phyloP scores from a whole-genome alignment of 2,888 invertebrate species.

The Metopia argyrocephala region DNA sequence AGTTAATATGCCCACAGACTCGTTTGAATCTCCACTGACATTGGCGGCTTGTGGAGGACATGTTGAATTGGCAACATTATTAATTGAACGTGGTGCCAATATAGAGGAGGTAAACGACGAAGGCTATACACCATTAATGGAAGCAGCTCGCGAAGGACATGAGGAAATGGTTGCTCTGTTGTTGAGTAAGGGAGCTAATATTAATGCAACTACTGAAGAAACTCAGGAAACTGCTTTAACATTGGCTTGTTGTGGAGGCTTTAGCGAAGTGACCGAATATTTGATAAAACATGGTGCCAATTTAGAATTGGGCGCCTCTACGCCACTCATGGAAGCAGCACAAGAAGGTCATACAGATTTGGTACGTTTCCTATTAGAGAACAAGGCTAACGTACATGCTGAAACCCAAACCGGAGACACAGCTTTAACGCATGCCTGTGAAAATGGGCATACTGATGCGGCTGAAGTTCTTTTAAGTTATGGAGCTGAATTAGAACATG shows the following conservation, averaged over 20 bases:
- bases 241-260: conserved; percentile 95
- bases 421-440: conserved; percentile 97
- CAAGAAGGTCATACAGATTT: conserved; percentile 98
- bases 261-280: conserved; percentile 96
- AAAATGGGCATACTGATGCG: conserved; percentile 99
- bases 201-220: conserved; percentile 99
- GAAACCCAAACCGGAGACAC: conserved; percentile 97
- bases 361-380: conserved; percentile 89
- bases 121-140: conserved; percentile 99
- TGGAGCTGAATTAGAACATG: conserved; percentile 95
- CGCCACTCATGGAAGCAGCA: conserved; percentile 98
- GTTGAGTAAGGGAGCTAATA: conserved; percentile 94
- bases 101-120: conserved; percentile 99
- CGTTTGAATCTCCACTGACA: conserved; percentile 98
- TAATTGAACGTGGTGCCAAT: conserved; percentile 98
- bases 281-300: conserved; percentile 97
- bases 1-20: conserved; percentile 98
- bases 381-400: conserved; percentile 94
- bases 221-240: conserved; percentile 98
- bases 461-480: conserved; percentile 94
- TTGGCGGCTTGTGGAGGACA: conserved; percentile 99
- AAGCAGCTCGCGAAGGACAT: conserved; percentile 98
- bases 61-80: conserved; percentile 95
- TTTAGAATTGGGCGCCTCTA: conserved; percentile 95
- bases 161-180: conserved; percentile 98